Evolutionary conservation across 2,113 vertebrate genomes (phyloP), one percentile per base, ranked within the genome.

Genomic region (Heloderma charlesbogerti): DNA sequence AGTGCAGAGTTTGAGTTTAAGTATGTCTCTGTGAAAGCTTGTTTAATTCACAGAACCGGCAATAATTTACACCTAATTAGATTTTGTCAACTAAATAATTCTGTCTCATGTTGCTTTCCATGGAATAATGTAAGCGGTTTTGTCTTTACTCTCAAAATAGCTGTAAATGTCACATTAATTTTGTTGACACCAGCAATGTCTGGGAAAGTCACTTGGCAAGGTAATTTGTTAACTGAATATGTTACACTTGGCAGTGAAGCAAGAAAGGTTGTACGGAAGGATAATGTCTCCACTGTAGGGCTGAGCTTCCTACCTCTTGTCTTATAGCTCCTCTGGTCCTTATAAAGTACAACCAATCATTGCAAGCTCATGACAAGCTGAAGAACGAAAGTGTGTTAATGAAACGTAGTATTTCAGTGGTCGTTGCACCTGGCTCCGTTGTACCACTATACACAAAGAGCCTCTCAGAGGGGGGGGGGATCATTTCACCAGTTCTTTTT

Each of bases 41-140:
- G 96, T 97, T 93, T 97, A 97, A 98, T 97, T 97, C 95, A 96
- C 95, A 94, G 94, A 96, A 96, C 96, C 95, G 94, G 96, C 96
- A 97, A 98, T 97, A 97, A 97, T 97, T 98, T 96, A 96, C 94
- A 96, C 96, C 95, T 97, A 97, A 98, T 98, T 98, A 97, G 97
- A 97, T 98, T 98, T 98, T 97, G 96, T 97, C 96, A 97, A 95
- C 97, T 96, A 96, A 97, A 96, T 97, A 97, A 97, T 97, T 97
- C 95, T 27, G 80, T 95, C 95, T 97, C 97, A 94, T 18, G 95
- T 96, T 96, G 96, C 96, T 95, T 90, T 95, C 96, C 1, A 63
- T 93, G 93, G 97, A 95, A 97, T 97, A 97, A 97, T 97, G 97
- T 96, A 95, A 95, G 96, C 95, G 96, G 95, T 92, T 97, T 94